Conservation (phyloP, 2,797 vertebrate species). For the Thamnophis elegans region DNA sequence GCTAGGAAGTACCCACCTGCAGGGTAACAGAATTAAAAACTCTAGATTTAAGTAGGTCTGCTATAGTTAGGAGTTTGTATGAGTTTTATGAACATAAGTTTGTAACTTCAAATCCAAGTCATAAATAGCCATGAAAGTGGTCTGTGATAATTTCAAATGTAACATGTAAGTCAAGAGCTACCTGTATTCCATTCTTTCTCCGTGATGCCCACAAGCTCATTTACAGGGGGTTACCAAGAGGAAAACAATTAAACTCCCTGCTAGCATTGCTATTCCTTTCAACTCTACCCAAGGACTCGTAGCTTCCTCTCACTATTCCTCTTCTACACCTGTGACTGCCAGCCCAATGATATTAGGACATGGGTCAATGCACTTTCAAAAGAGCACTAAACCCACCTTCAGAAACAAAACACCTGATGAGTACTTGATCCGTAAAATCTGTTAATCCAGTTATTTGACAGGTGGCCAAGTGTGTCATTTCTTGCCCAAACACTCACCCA, state of each 20-base stretch:
- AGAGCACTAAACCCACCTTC: neutral
- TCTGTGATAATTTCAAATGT: neutral
- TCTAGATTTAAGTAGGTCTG: neutral
- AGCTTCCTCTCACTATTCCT: neutral
- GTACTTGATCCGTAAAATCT: neutral
- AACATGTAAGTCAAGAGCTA: neutral
- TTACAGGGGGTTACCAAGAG: neutral
- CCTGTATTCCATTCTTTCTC: neutral
- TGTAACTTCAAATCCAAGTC: neutral
- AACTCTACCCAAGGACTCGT: neutral
- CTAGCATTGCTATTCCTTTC: neutral
- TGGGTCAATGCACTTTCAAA: neutral
- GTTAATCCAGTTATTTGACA: neutral
- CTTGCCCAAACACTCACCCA: neutral
- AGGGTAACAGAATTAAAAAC: neutral
- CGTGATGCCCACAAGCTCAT: neutral
- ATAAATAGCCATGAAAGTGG: neutral
- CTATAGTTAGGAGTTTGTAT: neutral
- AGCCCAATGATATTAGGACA: neutral
- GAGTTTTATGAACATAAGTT: neutral
- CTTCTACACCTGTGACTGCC: neutral
- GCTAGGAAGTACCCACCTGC: too few species aligned
- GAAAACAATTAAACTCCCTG: neutral
- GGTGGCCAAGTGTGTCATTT: neutral
- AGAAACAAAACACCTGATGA: neutral